These are phyloP conservation scores for Palaemon carinicauda DNA, from an alignment of 1,140 invertebrate genomes.

Conservation along the genomic window DNA sequence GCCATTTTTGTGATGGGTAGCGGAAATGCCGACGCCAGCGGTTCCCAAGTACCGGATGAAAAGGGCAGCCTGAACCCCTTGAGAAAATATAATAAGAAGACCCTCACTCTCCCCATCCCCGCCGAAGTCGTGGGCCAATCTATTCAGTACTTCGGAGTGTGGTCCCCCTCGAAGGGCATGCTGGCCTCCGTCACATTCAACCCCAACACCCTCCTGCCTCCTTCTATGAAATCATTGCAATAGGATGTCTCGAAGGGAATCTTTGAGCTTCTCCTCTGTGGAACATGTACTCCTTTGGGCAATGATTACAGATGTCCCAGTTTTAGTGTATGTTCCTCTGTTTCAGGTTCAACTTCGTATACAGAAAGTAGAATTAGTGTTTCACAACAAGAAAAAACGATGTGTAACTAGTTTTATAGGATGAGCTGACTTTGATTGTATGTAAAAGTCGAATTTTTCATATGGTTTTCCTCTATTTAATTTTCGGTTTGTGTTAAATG, in stretches of 20 bases:
- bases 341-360: too few relatives aligned
- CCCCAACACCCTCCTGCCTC: conserved; percentile 32
- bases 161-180: conserved; percentile 58
- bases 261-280: neutral
- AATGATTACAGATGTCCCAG: too few relatives aligned
- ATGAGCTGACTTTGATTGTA: too few relatives aligned
- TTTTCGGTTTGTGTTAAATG: too few relatives aligned
- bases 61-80: conserved; percentile 24
- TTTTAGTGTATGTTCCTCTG: too few relatives aligned
- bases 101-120: conserved; percentile 33
- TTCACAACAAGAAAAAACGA: too few relatives aligned
- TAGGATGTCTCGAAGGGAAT: neutral
- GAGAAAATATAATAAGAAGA: conserved; percentile 34
- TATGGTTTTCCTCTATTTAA: too few relatives aligned
- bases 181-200: conserved; percentile 55
- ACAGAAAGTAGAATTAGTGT: too few relatives aligned
- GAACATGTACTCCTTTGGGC: too few relatives aligned
- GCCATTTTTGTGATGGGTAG: conserved; percentile 58
- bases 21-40: conserved; percentile 33
- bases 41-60: conserved; percentile 40
- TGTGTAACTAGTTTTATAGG: too few relatives aligned
- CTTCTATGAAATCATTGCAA: conserved; percentile 7
- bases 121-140: neutral
- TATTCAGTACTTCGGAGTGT: conserved; percentile 57
- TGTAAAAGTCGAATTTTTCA: too few relatives aligned